Evolutionary conservation across 2,113 vertebrate genomes (phyloP).

Genomic region (Apistogramma diplotaenia): DNA sequence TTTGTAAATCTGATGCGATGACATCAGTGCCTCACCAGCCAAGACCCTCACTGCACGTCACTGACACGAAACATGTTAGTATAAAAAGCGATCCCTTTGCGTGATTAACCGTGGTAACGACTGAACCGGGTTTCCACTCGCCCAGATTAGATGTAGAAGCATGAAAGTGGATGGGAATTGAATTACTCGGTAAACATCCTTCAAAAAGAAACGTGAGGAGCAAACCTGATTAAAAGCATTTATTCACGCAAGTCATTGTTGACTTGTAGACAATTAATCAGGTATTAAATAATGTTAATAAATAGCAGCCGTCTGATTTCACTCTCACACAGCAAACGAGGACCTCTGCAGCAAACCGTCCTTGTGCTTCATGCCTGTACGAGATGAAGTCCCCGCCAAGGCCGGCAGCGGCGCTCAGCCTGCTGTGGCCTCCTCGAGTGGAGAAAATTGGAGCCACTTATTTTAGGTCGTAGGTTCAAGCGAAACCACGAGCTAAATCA

Average conservation of each 20-base stretch:
- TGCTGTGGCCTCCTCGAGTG: constrained; percentile 8
- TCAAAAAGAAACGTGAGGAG: background rate
- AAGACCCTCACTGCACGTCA: too few relatives aligned
- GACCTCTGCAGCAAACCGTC: background rate
- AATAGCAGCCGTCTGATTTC: background rate
- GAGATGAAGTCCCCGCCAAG: constrained; percentile 2
- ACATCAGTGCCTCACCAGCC: too few relatives aligned
- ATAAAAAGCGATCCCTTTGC: too few relatives aligned
- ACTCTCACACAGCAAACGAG: background rate
- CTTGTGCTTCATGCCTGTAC: background rate
- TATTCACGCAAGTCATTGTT: background rate
- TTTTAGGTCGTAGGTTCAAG: constrained; percentile 41
- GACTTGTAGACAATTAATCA: background rate
- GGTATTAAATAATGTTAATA: background rate
- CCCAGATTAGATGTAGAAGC: too few relatives aligned
- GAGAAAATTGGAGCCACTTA: constrained; percentile 35
- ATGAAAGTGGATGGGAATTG: background rate
- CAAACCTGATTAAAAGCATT: background rate
- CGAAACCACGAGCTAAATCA: constrained; percentile 42
- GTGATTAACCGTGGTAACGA: background rate
- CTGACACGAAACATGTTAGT: too few relatives aligned
- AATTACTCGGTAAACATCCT: background rate
- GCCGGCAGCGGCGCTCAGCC: background rate
- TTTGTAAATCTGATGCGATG: too few relatives aligned
- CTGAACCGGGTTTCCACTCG: background rate